These are phyloP conservation scores for Flexamia atlantica DNA, from an alignment of 2,888 invertebrate genomes.

Conservation along the genomic window DNA sequence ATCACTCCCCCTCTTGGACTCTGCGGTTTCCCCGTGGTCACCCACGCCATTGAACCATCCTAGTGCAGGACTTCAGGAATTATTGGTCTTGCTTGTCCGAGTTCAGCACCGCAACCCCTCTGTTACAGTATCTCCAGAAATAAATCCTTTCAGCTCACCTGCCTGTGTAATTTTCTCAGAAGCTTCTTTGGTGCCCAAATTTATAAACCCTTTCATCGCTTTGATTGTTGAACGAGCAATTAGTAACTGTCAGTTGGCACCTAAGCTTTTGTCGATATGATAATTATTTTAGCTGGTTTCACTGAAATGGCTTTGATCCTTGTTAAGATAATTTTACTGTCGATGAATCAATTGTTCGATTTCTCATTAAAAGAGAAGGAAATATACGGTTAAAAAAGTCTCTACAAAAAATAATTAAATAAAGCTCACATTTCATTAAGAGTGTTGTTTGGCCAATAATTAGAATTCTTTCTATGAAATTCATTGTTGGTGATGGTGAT, in stretches of 20 bases:
- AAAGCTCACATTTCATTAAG: too few relatives aligned
- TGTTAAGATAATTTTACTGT: too few relatives aligned
- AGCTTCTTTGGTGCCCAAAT: neutral
- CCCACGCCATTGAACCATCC: slow-evolving; percentile 22
- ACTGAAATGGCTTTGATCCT: too few relatives aligned
- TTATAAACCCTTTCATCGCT: neutral
- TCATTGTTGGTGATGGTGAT: too few relatives aligned
- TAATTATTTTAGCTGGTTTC: neutral
- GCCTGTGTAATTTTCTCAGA: neutral
- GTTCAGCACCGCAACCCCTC: neutral
- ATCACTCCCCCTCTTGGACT: neutral
- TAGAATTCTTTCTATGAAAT: too few relatives aligned
- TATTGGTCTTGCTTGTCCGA: neutral
- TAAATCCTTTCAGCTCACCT: slow-evolving; percentile 7
- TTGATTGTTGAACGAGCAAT: neutral
- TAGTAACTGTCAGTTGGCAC: neutral
- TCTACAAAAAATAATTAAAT: too few relatives aligned
- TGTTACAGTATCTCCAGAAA: neutral
- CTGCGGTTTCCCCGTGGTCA: neutral
- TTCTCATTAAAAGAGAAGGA: too few relatives aligned
- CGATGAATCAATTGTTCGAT: too few relatives aligned
- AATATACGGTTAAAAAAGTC: too few relatives aligned
- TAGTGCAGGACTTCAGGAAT: neutral
- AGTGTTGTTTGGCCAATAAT: too few relatives aligned
- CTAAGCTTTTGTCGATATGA: neutral